These are phyloP conservation scores for Machimus atricapillus DNA, from an alignment of 2,888 invertebrate genomes.

Conservation along the genomic window DNA sequence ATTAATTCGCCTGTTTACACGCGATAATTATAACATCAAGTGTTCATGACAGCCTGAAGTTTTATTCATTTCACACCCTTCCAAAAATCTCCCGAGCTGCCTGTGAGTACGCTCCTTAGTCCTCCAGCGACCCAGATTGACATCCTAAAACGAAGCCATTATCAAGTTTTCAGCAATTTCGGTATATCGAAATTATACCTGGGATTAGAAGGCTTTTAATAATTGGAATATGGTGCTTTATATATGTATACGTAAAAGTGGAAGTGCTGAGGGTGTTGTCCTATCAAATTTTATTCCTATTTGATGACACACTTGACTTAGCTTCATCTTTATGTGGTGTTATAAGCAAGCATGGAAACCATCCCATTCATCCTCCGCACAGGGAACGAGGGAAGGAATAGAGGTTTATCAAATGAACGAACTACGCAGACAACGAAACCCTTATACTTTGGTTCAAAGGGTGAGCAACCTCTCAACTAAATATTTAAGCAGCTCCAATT, in stretches of 20 bases:
- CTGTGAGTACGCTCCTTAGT: background rate
- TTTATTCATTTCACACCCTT: background rate
- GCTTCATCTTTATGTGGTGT: background rate
- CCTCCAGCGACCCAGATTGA: background rate
- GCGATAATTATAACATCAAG: background rate
- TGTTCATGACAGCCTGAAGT: constrained; percentile 6
- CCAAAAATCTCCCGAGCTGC: background rate
- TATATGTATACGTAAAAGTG: background rate
- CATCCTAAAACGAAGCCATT: background rate
- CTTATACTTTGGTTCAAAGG: background rate
- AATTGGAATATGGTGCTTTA: background rate
- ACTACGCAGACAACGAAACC: background rate
- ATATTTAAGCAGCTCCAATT: background rate
- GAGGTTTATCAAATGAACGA: background rate
- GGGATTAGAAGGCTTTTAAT: background rate
- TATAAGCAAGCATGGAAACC: background rate
- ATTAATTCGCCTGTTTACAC: background rate
- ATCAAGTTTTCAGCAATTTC: background rate
- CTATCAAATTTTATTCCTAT: background rate
- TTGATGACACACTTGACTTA: background rate
- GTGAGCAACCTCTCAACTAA: background rate
- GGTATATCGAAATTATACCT: background rate
- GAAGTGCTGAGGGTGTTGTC: background rate
- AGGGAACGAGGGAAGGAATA: background rate
- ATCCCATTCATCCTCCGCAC: background rate